A percentile compares a stretch with the other conserved stretches of the same genome.
Evolutionary conservation across 2,113 vertebrate genomes (phyloP).

Genomic region (Perccottus glenii): DNA sequence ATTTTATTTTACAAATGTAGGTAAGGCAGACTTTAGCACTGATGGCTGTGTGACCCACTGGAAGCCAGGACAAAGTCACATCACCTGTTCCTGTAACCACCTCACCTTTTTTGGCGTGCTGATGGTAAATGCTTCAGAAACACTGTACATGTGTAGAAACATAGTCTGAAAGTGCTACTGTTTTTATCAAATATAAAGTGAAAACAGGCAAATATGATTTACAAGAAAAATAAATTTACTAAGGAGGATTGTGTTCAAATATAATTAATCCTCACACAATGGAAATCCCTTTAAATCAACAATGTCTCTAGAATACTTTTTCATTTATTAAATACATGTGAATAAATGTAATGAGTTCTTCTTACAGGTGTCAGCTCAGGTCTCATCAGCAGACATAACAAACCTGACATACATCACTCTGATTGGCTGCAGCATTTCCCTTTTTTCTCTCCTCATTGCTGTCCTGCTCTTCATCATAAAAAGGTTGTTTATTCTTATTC

Average conservation of each 20-base stretch:
- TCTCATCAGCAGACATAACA: not conserved
- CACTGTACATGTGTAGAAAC: no score
- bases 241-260: no score
- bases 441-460: conserved; percentile 29
- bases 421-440: conserved; percentile 54
- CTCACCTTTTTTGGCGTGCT: conserved; percentile 62
- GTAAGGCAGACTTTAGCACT: not conserved
- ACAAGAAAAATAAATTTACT: no score
- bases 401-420: conserved; percentile 32
- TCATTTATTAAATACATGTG: no score
- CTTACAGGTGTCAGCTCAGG: not conserved
- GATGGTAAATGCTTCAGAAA: conserved; percentile 33
- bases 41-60: conserved; percentile 29
- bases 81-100: conserved; percentile 62
- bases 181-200: no score
- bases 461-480: conserved; percentile 48
- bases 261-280: no score
- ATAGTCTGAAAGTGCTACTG: no score
- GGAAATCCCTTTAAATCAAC: no score
- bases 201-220: no score
- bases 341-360: not conserved
- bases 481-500: conserved; percentile 11
- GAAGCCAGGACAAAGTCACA: not conserved
- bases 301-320: no score
- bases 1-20: not conserved